These are phyloP conservation scores for Ceramica pisi DNA, from an alignment of 2,888 invertebrate genomes.

Conservation along the genomic window DNA sequence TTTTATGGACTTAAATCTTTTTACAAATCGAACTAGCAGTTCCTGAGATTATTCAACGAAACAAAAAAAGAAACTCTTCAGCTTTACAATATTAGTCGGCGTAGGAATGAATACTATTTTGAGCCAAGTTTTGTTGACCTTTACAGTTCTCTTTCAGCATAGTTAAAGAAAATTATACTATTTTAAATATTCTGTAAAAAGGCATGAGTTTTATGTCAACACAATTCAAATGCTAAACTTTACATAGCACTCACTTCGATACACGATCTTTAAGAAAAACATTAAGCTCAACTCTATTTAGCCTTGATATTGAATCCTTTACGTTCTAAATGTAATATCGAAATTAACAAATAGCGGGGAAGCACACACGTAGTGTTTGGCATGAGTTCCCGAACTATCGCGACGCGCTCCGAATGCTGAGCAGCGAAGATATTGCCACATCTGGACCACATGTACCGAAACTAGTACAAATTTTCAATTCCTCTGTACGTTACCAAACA, in stretches of 20 bases:
- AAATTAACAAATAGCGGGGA: constrained; percentile 57
- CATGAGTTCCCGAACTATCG: constrained; percentile 64
- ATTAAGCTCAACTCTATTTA: constrained; percentile 13
- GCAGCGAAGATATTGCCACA: constrained; percentile 61
- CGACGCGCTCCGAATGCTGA: constrained; percentile 63
- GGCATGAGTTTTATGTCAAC: not conserved
- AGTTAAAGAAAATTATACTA: constrained; percentile 1
- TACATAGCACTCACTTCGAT: not conserved
- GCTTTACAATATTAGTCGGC: no score
- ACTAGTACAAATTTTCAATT: constrained; percentile 50
- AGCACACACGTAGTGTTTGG: constrained; percentile 48
- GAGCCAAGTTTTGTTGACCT: constrained; percentile 3
- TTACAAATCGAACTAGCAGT: no score
- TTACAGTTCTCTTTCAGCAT: not conserved
- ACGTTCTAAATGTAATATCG: constrained; percentile 41
- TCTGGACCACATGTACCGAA: constrained; percentile 45
- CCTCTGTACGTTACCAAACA: constrained; percentile 30
- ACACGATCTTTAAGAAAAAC: constrained; percentile 6
- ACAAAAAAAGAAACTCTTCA: no score
- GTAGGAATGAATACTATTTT: not conserved
- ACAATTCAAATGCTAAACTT: not conserved
- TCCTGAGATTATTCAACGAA: no score
- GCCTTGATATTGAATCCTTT: constrained; percentile 37
- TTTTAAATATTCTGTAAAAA: not conserved
- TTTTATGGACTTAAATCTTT: no score